Base-by-base conservation (phyloP, 2,797 vertebrate genomes). In the Bryconaethiops microstoma region DNA sequence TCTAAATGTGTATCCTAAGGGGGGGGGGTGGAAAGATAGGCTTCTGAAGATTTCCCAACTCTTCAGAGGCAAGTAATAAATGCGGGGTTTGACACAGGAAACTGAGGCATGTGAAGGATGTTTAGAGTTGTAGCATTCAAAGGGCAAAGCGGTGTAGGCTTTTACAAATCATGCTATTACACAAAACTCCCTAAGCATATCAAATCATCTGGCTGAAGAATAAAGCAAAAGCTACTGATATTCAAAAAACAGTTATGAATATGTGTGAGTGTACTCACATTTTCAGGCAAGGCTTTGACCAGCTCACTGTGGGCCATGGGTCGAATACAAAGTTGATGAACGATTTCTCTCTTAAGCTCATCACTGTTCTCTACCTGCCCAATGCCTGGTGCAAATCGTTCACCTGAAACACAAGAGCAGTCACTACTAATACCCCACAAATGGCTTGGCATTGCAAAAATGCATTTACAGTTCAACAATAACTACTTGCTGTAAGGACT, bases 261-360 rank as follows among this genome's bases (percentile, higher is more conserved):
- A 8, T 62, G 17, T 5, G 16, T 29, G 21, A 5, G 7, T 65
- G 50, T 21, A 93, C 97, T 96, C 90, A 98, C 98, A 71, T 99
- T 97, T 93, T 99, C 98, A 23, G 97, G 97, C 59, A 99, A 93
- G 6, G 97, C 96, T 89, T 99, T 99, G 8, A 98, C 96, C 86
- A 99, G 88, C 88, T 99, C 98, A 45, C 98, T 99, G 92, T 99
- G 98, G 78, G 98, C 96, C 98, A 99, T 99, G 0, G 97, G 95
- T 85, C 95, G 95, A 92, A 99, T 97, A 78, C 96, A 97, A 83
- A 99, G 92, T 88, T 98, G 97, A 85, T 99, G 98, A 88, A 98
- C 92, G 85, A 99, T 97, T 92, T 99, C 98, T 77, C 97, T 91
- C 83, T 95, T 95, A 85, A 97, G 96, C 90, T 98, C 97, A 87